phyloP scores from a whole-genome alignment of 2,888 invertebrate genomes.

The Stenichneumon culpator region DNA sequence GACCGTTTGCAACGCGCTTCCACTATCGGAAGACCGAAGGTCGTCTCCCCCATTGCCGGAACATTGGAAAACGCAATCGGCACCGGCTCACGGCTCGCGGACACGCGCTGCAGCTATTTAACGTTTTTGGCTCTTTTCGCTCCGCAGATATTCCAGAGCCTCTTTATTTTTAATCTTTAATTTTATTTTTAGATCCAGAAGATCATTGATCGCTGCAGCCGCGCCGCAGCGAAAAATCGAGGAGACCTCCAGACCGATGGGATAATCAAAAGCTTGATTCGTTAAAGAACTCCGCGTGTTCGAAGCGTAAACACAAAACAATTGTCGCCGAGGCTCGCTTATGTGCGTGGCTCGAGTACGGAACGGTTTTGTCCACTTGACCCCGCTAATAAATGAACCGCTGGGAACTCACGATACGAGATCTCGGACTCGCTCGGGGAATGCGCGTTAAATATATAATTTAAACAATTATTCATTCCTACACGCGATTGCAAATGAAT shows the following conservation, averaged over 20 bases:
- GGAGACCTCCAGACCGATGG: not conserved
- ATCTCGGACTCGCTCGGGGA: conserved; percentile 21
- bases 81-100: not conserved
- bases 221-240: not conserved
- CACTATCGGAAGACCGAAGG: conserved; percentile 50
- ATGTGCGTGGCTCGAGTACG: not conserved
- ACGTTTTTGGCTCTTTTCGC: conserved; percentile 19
- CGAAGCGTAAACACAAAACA: not conserved
- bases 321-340: not conserved
- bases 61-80: conserved; percentile 29
- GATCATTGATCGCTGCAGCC: not conserved
- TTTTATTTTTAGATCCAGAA: not conserved
- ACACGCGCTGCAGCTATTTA: conserved; percentile 3
- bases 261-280: not conserved
- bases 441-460: conserved; percentile 42
- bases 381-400: conserved; percentile 38
- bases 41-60: conserved; percentile 22
- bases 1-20: conserved; percentile 10
- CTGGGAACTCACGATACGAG: conserved; percentile 21
- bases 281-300: not conserved
- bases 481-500: conserved; percentile 29
- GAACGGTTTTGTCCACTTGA: conserved; percentile 47
- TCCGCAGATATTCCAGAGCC: not conserved
- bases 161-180: no score
- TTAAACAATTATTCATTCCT: conserved; percentile 43